A percentile compares a stretch with the other conserved stretches of the same genome.
phyloP scores from a whole-genome alignment of 1,140 invertebrate genomes.

The Saxidomus purpurata region DNA sequence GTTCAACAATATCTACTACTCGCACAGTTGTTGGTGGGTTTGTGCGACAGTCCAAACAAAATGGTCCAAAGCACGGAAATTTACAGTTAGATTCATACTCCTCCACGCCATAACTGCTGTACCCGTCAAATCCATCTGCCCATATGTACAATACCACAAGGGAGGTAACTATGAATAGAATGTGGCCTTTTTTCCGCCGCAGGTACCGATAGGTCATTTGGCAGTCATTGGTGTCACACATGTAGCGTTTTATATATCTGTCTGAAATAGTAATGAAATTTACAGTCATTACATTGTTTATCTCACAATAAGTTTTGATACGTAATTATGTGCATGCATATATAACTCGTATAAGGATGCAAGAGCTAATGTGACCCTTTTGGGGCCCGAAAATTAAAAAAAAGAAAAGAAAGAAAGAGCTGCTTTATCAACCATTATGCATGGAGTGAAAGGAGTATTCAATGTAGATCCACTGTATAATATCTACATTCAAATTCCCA shows the following conservation, averaged over 20 bases:
- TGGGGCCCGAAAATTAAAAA: too few species aligned
- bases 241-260: background rate
- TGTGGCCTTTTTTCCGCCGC: slow-evolving; percentile 7
- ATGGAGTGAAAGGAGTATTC: too few species aligned
- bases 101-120: background rate
- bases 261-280: background rate
- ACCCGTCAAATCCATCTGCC: background rate
- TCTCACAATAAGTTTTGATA: too few species aligned
- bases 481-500: too few species aligned
- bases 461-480: too few species aligned
- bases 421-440: too few species aligned
- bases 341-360: too few species aligned
- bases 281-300: too few species aligned
- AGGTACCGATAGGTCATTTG: slow-evolving; percentile 19
- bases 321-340: too few species aligned
- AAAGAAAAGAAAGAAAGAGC: too few species aligned
- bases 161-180: background rate
- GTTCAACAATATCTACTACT: slow-evolving; percentile 30
- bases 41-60: slow-evolving; percentile 7
- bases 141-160: slow-evolving; percentile 24
- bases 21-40: slow-evolving; percentile 3
- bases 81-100: slow-evolving; percentile 30
- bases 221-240: background rate
- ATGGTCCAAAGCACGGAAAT: slow-evolving; percentile 26
- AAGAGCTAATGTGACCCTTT: too few species aligned